These are phyloP conservation scores for Elephas maximus DNA, from an alignment of 2,113 vertebrate species.

Conservation along the genomic window DNA sequence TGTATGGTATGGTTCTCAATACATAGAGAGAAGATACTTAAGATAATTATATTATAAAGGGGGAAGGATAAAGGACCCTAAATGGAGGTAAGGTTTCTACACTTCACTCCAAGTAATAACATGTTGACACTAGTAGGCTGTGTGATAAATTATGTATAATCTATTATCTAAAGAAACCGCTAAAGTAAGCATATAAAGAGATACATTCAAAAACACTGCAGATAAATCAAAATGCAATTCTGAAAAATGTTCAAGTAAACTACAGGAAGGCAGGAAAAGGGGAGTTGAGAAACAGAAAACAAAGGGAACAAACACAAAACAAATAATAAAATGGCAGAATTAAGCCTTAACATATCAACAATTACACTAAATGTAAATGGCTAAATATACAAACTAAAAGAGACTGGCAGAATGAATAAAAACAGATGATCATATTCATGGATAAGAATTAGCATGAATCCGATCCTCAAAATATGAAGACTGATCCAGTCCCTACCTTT, in stretches of 20 bases:
- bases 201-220: not conserved
- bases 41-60: not conserved
- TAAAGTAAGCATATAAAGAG: constrained; percentile 5
- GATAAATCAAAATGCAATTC: constrained; percentile 34
- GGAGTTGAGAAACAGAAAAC: not conserved
- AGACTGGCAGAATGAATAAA: not conserved
- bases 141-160: not conserved
- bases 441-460: no score
- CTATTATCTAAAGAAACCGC: not conserved
- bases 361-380: constrained; percentile 34
- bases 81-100: not conserved
- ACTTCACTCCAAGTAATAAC: not conserved
- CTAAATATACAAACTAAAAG: constrained; percentile 18
- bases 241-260: constrained; percentile 6
- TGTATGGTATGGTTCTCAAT: not conserved
- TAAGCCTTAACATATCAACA: constrained; percentile 40
- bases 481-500: no score
- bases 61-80: constrained; percentile 12
- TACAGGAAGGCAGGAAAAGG: not conserved
- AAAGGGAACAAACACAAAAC: not conserved
- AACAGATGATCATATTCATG: not conserved
- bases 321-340: not conserved
- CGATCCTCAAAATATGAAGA: no score
- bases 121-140: constrained; percentile 14
- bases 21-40: not conserved